phyloP scores from a whole-genome alignment of 2,113 vertebrate genomes.

The Chionomys nivalis region DNA sequence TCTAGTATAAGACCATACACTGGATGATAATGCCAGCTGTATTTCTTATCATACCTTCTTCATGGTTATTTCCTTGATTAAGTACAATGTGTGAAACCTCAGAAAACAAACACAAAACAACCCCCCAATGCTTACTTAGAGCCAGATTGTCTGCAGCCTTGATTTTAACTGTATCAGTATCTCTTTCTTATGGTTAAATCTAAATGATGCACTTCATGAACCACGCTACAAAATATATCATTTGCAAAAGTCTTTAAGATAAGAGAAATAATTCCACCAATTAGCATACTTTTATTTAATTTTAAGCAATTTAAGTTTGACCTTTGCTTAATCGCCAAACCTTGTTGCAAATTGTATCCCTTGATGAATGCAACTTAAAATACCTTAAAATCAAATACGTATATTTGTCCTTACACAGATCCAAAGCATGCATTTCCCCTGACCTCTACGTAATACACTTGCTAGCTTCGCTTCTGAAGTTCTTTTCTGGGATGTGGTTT shows the following conservation, averaged over 20 bases:
- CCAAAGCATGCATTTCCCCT: neutral
- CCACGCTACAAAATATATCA: neutral
- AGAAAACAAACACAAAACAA: neutral
- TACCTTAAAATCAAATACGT: neutral
- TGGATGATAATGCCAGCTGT: neutral
- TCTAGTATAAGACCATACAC: neutral
- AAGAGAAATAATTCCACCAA: neutral
- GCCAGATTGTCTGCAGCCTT: neutral
- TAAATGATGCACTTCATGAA: neutral
- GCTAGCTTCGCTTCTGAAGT: neutral
- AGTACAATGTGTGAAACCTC: neutral
- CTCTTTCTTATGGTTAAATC: neutral
- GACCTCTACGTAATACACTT: neutral
- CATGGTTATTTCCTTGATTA: neutral
- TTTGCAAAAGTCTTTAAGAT: neutral
- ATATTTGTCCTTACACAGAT: neutral
- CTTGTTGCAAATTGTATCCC: neutral
- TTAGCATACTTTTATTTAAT: neutral
- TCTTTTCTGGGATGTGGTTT: neutral
- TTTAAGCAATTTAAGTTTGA: neutral
- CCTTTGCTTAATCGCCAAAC: neutral
- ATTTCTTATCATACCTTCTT: neutral
- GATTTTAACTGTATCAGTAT: neutral
- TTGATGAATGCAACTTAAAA: too few relatives aligned
- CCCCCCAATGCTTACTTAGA: neutral